Conservation (phyloP, 2,888 invertebrate species). For the Chirona hameri region DNA sequence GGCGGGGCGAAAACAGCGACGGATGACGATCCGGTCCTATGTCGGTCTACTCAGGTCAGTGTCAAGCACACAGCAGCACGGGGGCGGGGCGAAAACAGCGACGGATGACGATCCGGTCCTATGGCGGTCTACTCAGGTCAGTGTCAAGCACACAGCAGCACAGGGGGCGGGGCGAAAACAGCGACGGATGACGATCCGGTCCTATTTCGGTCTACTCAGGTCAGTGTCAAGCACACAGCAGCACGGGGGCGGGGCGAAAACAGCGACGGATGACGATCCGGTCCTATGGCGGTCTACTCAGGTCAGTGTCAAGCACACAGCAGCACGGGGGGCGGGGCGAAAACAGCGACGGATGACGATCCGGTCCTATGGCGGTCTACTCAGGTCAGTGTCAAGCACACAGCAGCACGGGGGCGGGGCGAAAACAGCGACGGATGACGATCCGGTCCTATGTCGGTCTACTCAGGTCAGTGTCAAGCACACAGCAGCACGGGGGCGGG, state of each 20-base stretch:
- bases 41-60: slow-evolving; percentile 76
- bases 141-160: slow-evolving; percentile 43
- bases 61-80: slow-evolving; percentile 39
- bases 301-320: slow-evolving; percentile 50
- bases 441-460: slow-evolving; percentile 93
- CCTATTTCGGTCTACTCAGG: slow-evolving; percentile 90
- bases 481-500: no score
- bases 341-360: slow-evolving; percentile 90
- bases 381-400: slow-evolving; percentile 57
- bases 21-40: slow-evolving; percentile 97
- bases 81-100: slow-evolving; percentile 52
- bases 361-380: slow-evolving; percentile 88
- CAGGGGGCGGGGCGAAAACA: no score
- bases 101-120: slow-evolving; percentile 97
- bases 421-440: slow-evolving; percentile 84
- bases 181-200: slow-evolving; percentile 97
- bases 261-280: slow-evolving; percentile 95
- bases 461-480: slow-evolving; percentile 58
- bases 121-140: slow-evolving; percentile 80
- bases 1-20: slow-evolving; percentile 56
- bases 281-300: slow-evolving; percentile 89
- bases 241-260: no score
- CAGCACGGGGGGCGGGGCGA: no score
- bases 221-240: slow-evolving; percentile 43
- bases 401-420: no score